Percentiles rank a stretch among this genome's conserved stretches.
Conservation (phyloP, 2,113 vertebrate species). For the Meles meles region DNA sequence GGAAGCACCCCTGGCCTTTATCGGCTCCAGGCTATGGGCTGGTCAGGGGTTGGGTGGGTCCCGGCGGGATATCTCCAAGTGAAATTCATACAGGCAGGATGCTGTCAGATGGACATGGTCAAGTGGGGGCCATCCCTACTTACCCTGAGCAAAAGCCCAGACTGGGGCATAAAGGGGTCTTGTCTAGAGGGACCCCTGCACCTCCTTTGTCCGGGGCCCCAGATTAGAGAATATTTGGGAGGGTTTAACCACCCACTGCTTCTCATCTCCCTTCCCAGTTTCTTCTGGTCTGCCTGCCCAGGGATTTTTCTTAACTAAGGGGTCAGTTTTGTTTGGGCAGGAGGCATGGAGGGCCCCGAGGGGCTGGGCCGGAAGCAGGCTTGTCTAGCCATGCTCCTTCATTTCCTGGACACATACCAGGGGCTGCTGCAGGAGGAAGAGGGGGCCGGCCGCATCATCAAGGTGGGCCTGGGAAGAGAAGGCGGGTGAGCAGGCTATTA, state of each 20-base stretch:
- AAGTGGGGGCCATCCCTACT: not conserved
- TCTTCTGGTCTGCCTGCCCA: not conserved
- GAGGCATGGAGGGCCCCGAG: slow-evolving; percentile 77
- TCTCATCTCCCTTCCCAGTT: not conserved
- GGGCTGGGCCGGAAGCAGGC: slow-evolving; percentile 88
- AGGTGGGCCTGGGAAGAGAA: slow-evolving; percentile 81
- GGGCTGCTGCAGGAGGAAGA: slow-evolving; percentile 95
- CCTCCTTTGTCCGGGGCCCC: not conserved
- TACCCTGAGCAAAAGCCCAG: not conserved
- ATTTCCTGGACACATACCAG: slow-evolving; percentile 95
- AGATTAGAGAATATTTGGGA: not conserved
- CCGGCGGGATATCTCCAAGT: not conserved
- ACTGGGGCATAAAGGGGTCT: not conserved
- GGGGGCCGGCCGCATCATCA: slow-evolving; percentile 90
- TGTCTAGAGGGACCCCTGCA: not conserved
- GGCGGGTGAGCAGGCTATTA: not conserved
- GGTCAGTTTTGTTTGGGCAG: slow-evolving; percentile 80
- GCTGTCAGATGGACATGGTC: not conserved
- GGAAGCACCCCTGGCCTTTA: not conserved
- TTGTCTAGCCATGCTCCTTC: slow-evolving; percentile 90
- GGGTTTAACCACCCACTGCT: not conserved
- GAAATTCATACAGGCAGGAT: not conserved
- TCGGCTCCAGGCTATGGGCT: not conserved
- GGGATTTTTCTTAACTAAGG: slow-evolving; percentile 77
- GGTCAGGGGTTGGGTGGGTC: not conserved